Base-by-base conservation (phyloP, 1,140 invertebrate species). In the Andrena cerasifolii region DNA sequence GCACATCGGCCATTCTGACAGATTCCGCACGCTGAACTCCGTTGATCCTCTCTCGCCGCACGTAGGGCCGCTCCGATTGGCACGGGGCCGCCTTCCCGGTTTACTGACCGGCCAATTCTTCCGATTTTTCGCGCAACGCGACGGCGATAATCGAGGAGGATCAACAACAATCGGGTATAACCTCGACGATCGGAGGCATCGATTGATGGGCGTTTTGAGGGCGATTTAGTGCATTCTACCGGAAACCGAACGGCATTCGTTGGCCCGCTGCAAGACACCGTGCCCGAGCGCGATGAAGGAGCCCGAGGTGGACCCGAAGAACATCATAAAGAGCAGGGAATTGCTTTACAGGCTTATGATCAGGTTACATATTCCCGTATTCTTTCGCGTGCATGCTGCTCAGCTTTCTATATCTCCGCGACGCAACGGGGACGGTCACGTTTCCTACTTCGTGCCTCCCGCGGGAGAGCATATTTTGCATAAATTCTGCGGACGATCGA, bases 311-410 rank as follows among this genome's bases (percentile, higher is more conserved):
- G 96, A 96, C 87, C 93, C 94, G 3, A 95, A 94, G 88, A 96
- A 96, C 91, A 91, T 96, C 61, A 95, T 97, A n/a, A 97, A 97
- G 90, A 96, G 95, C 84, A 93, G 97, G 79, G 97, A 98, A 87
- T 90, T 95, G 54, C 92, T 98, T 14, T 98, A 98, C 86, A 94
- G 97, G 74, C 94, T 98, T 84, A 97, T 98, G 83, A 97, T 98
- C 88, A 98, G 97, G 97, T 98, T 88, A 71, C 43, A 79, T 59
- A 76, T 78, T 85, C 65, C 26, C 16, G n/a, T 16, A 62, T 47
- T 33, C 28, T 59, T 40, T 21, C 2, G 16, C 26, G 51, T 3
- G 12, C n/a, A 26, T 18, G 28, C 14, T 2, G 3, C 24, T 63
- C 36, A 33, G 18, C 24, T 24, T 21, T 21, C 24, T 43, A 16